These are phyloP conservation scores for Eriosoma lanigerum DNA, from an alignment of 1,140 invertebrate genomes.

Conservation along the genomic window DNA sequence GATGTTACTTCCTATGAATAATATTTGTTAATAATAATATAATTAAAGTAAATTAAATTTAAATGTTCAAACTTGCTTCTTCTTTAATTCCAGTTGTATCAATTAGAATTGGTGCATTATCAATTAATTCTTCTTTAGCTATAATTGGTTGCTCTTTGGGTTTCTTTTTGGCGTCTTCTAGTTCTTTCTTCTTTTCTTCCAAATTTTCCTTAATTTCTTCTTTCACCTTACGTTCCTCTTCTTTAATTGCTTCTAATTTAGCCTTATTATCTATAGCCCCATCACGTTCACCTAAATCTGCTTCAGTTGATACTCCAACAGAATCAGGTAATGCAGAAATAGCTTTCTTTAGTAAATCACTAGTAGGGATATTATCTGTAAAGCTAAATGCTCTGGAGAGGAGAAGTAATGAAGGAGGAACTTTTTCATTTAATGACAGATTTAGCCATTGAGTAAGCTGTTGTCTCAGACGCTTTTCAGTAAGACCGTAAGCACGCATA, in stretches of 20 bases:
- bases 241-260: constrained; percentile 86
- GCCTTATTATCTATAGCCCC: constrained; percentile 92
- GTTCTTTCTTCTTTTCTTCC: constrained; percentile 59
- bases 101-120: constrained; percentile 63
- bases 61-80: neutral
- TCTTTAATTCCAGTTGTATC: constrained; percentile 57
- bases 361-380: constrained; percentile 80
- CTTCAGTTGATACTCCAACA: constrained; percentile 73
- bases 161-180: constrained; percentile 46
- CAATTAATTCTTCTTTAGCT: constrained; percentile 61
- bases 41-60: neutral
- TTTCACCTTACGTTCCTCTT: constrained; percentile 87
- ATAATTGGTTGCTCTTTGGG: constrained; percentile 15
- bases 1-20: constrained; percentile 65
- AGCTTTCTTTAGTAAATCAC: constrained; percentile 91
- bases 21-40: neutral
- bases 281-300: constrained; percentile 91
- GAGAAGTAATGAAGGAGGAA: constrained; percentile 89
- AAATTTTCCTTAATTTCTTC: constrained; percentile 81
- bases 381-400: constrained; percentile 91
- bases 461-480: constrained; percentile 79
- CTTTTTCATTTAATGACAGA: constrained; percentile 90
- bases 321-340: constrained; percentile 86
- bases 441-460: constrained; percentile 96
- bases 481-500: constrained; percentile 95